phyloP scores from a whole-genome alignment of 2,113 vertebrate species.

The Amphiprion percula region DNA sequence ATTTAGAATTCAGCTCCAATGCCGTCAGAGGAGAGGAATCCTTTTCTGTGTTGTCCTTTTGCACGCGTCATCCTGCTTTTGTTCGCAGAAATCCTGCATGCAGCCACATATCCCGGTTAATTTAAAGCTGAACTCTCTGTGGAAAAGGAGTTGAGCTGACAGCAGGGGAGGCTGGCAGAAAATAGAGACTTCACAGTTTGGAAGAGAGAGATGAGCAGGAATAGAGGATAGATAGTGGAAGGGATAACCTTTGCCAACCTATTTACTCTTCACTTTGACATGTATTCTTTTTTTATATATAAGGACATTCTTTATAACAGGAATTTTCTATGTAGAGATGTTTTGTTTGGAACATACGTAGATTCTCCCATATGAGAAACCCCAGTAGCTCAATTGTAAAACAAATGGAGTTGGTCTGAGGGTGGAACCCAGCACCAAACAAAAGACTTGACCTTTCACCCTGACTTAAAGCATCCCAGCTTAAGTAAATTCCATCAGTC shows the following conservation, averaged over 20 bases:
- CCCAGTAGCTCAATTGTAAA: not conserved
- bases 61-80: slow-evolving; percentile 12
- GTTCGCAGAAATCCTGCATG: slow-evolving; percentile 15
- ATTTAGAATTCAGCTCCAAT: not conserved
- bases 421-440: slow-evolving; percentile 37
- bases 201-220: slow-evolving; percentile 6
- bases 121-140: slow-evolving; percentile 38
- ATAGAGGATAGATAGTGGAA: slow-evolving; percentile 3
- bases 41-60: slow-evolving; percentile 8
- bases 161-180: slow-evolving; percentile 24
- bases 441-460: slow-evolving; percentile 75
- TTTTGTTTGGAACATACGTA: not conserved
- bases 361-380: not conserved
- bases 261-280: too few species aligned
- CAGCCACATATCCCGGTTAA: slow-evolving; percentile 21
- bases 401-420: slow-evolving; percentile 6
- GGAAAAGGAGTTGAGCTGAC: slow-evolving; percentile 34
- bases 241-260: slow-evolving; percentile 22
- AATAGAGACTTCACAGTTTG: slow-evolving; percentile 35
- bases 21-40: not conserved
- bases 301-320: not conserved
- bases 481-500: slow-evolving; percentile 74
- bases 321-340: too few species aligned
- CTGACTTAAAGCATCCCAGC: slow-evolving; percentile 41
- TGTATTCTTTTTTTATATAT: too few species aligned